Base-by-base conservation (phyloP, 2,888 invertebrate genomes). In the Hemithea aestivaria region DNA sequence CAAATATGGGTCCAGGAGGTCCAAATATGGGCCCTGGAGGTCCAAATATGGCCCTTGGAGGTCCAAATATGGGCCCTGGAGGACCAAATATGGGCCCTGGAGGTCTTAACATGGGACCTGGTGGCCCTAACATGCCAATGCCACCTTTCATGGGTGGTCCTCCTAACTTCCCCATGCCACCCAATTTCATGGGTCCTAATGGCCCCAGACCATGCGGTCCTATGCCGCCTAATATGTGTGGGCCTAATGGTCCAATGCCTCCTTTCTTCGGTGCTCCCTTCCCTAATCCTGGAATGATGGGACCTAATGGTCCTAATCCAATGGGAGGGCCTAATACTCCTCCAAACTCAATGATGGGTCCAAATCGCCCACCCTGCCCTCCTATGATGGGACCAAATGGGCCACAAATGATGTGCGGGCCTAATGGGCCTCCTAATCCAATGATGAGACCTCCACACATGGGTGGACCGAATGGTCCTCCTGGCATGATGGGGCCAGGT, bases 101-200 rank as follows among this genome's bases (percentile, higher is more conserved):
- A n/a, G 44, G 54, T 0, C 50, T 53, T 7, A 46, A 39, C 16
- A 54, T 58, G 56, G 54, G 51, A 5, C 59, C 57, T 3, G 40
- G 40, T n/a, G 62, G 69, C 11, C 63, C 66, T n/a, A 63, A 63
- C 44, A 72, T 72, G 65, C 70, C 66, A 2, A 47, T 50, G 50
- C 51, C 54, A 10, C 54, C 56, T 24, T 56, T 54, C 43, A 74
- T 81, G 70, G 73, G 75, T 26, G 77, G 78, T 1, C 80, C 81
- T 1, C 79, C 78, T 2, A 80, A 81, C 48, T 80, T 70, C 27
- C 66, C 66, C 2, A 79, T 81, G 78, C 82, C 82, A 1, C 80
- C 82, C 1, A 78, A 75, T 51, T 80, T 77, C 28, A 73, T 79
- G 73, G 80, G 83, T 1, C 82, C 83, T 1, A 78, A 75, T 50